Conservation (phyloP, 1,140 invertebrate species). For the Habropoda laboriosa region DNA sequence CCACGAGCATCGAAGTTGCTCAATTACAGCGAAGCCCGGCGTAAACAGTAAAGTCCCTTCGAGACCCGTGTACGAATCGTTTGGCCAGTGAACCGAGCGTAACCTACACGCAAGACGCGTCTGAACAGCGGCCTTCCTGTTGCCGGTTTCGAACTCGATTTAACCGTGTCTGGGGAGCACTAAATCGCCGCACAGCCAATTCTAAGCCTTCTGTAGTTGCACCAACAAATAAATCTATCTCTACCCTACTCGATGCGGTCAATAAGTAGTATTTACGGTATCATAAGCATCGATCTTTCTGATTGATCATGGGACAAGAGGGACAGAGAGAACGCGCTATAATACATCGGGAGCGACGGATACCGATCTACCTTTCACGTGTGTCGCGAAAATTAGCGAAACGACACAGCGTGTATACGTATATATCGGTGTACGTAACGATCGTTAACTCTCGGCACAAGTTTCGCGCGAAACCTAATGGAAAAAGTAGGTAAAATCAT, state of each 20-base stretch:
- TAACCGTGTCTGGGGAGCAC: slow-evolving; percentile 6
- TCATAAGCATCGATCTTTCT: neutral
- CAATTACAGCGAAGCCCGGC: slow-evolving; percentile 4
- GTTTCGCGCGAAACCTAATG: neutral
- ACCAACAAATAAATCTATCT: neutral
- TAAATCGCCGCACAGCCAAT: no score
- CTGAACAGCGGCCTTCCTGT: neutral
- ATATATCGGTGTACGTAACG: neutral
- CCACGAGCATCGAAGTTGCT: neutral
- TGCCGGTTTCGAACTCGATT: slow-evolving; percentile 18
- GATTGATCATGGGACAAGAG: neutral
- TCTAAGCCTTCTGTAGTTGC: no score
- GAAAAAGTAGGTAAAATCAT: neutral
- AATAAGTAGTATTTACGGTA: neutral
- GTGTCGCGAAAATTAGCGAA: neutral
- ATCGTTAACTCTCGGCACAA: no score
- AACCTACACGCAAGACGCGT: neutral
- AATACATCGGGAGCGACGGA: neutral
- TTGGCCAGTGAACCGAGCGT: neutral
- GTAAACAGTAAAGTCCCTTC: slow-evolving; percentile 22
- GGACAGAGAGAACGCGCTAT: no score
- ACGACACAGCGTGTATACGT: no score
- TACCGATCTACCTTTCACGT: neutral
- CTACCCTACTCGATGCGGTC: neutral
- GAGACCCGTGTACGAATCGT: neutral